Evolutionary conservation across 2,113 vertebrate genomes (phyloP).

Genomic region (Gnathonemus echidnorhynchus): DNA sequence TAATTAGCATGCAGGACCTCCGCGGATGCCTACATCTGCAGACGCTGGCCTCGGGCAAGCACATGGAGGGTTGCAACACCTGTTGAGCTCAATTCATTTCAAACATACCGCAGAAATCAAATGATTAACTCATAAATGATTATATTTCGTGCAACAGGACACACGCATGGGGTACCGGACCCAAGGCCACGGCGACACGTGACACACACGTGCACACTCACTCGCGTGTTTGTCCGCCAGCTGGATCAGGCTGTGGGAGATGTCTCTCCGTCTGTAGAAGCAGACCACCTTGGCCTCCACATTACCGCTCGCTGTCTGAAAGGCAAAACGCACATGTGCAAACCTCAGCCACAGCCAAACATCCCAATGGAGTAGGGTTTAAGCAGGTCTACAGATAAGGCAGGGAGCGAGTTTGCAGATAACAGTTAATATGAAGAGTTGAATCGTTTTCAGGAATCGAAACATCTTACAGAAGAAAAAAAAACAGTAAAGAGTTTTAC

Average conservation of each 20-base stretch:
- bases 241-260: slow-evolving; percentile 96
- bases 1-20: slow-evolving; percentile 29
- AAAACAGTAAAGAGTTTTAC: not conserved
- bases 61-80: not conserved
- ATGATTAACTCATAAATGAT: not conserved
- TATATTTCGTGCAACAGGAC: not conserved
- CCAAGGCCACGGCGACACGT: not conserved
- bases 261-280: slow-evolving; percentile 94
- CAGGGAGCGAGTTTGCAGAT: not conserved
- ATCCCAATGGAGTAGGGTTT: not conserved
- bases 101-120: not conserved
- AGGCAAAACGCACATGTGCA: slow-evolving; percentile 28
- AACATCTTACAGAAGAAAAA: not conserved
- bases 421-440: not conserved
- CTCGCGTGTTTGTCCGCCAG: slow-evolving; percentile 88
- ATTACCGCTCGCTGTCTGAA: slow-evolving; percentile 91
- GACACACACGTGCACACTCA: not conserved
- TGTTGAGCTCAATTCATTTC: not conserved
- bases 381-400: not conserved
- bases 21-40: not conserved
- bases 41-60: not conserved
- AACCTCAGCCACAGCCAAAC: not conserved
- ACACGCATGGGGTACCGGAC: too few species aligned
- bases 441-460: not conserved
- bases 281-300: slow-evolving; percentile 98